These are phyloP conservation scores for Fragum sueziense DNA, from an alignment of 2,888 invertebrate species.

Conservation along the genomic window DNA sequence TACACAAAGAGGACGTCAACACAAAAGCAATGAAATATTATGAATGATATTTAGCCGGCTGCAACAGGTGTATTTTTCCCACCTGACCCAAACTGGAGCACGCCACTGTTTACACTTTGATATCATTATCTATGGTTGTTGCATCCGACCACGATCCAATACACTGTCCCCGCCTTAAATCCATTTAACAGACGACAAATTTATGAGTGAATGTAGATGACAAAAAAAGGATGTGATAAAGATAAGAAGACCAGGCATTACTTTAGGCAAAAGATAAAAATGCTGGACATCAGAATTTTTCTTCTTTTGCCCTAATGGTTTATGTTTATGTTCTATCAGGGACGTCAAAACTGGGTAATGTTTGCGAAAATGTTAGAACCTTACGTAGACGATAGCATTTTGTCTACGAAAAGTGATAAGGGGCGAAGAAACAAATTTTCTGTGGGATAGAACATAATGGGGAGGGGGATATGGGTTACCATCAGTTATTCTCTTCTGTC, in stretches of 20 bases:
- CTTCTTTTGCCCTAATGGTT: not conserved
- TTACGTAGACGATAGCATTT: no score
- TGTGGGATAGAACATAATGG: no score
- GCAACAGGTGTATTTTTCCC: conserved; percentile 49
- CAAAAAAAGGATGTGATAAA: not conserved
- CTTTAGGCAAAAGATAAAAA: not conserved
- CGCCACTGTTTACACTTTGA: conserved; percentile 6
- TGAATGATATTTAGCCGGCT: conserved; percentile 18
- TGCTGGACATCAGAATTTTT: not conserved
- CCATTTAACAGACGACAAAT: not conserved
- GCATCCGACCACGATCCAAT: not conserved
- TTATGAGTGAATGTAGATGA: no score
- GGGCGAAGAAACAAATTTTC: no score
- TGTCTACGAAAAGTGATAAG: no score
- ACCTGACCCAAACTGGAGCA: conserved; percentile 47
- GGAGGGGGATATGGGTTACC: no score
- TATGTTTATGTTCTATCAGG: no score
- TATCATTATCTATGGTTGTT: not conserved
- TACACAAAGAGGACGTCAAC: not conserved
- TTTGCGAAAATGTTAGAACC: no score
- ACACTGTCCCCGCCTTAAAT: not conserved
- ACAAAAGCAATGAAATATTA: conserved; percentile 15
- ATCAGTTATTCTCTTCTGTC: no score
- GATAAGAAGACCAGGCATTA: not conserved
- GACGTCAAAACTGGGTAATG: no score